A percentile compares a stretch with the other conserved stretches of the same genome.
Conservation (phyloP, 1,140 invertebrate species). For the Cotesia vestalis region DNA sequence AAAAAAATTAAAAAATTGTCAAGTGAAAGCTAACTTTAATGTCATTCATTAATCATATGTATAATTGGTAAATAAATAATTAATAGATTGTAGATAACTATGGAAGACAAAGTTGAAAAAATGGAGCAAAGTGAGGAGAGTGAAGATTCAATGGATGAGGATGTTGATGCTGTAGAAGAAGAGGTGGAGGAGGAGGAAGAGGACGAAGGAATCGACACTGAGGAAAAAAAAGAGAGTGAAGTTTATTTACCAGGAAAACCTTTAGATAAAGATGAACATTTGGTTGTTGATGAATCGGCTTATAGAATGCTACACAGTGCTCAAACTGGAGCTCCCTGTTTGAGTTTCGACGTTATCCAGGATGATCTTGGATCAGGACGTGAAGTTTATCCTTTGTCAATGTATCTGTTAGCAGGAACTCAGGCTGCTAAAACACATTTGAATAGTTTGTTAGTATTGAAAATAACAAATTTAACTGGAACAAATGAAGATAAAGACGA, state of each 20-base stretch:
- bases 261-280: slow-evolving; percentile 80
- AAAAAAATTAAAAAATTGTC: too few relatives aligned
- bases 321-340: slow-evolving; percentile 88
- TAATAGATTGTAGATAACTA: background rate
- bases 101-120: slow-evolving; percentile 25
- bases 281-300: slow-evolving; percentile 89
- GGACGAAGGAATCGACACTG: slow-evolving; percentile 49
- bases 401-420: slow-evolving; percentile 88
- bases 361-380: slow-evolving; percentile 82
- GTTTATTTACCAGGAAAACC: slow-evolving; percentile 83
- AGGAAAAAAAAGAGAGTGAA: slow-evolving; percentile 61
- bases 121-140: slow-evolving; percentile 37
- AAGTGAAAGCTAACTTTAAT: too few relatives aligned
- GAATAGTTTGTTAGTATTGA: slow-evolving; percentile 80
- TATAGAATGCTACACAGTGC: slow-evolving; percentile 92
- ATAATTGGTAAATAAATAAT: slow-evolving; percentile 11
- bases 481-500: slow-evolving; percentile 74
- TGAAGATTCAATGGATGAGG: slow-evolving; percentile 39
- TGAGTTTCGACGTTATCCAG: slow-evolving; percentile 88
- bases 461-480: slow-evolving; percentile 85
- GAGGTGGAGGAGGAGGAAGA: slow-evolving; percentile 56
- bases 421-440: slow-evolving; percentile 85
- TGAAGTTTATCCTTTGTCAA: slow-evolving; percentile 81
- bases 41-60: too few relatives aligned
- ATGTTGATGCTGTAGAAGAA: slow-evolving; percentile 57